These are phyloP conservation scores for Xylocampa areola DNA, from an alignment of 2,888 invertebrate genomes.

Conservation along the genomic window DNA sequence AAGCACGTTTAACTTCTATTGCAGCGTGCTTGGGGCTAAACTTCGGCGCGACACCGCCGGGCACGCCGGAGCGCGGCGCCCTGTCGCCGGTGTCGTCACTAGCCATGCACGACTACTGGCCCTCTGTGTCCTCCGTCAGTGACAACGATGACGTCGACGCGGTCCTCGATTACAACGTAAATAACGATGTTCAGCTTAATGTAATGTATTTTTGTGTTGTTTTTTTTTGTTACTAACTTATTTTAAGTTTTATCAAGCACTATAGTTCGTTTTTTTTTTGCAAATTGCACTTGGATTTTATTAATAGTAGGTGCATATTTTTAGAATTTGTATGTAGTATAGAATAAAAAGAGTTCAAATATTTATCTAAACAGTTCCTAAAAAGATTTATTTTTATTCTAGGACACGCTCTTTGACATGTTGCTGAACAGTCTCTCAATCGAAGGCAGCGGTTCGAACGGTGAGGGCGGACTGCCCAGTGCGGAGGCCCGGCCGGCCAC, in stretches of 20 bases:
- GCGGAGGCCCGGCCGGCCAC: constrained; percentile 65
- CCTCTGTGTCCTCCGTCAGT: constrained; percentile 76
- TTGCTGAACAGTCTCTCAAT: constrained; percentile 80
- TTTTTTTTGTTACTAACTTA: constrained; percentile 10
- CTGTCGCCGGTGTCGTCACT: constrained; percentile 59
- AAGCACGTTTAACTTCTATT: constrained; percentile 31
- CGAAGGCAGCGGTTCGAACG: constrained; percentile 62
- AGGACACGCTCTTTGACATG: constrained; percentile 86
- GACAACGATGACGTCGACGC: constrained; percentile 82
- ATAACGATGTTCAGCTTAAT: constrained; percentile 61
- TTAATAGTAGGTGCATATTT: no score
- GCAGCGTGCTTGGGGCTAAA: constrained; percentile 46
- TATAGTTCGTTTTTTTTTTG: no score
- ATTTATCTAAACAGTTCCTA: no score
- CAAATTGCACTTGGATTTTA: no score
- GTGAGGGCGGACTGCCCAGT: constrained; percentile 50
- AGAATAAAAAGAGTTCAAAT: no score
- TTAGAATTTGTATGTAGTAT: no score
- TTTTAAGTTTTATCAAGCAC: no score
- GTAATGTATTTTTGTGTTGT: constrained; percentile 41
- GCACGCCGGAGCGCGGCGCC: constrained; percentile 58
- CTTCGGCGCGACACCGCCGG: constrained; percentile 55
- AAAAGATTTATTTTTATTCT: constrained; percentile 26
- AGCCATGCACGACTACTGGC: constrained; percentile 78
- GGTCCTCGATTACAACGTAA: constrained; percentile 82